Percentiles rank a stretch among this genome's conserved stretches.
Conservation (phyloP, 2,888 invertebrate genomes). For the Nematopogon swammerdamellus region DNA sequence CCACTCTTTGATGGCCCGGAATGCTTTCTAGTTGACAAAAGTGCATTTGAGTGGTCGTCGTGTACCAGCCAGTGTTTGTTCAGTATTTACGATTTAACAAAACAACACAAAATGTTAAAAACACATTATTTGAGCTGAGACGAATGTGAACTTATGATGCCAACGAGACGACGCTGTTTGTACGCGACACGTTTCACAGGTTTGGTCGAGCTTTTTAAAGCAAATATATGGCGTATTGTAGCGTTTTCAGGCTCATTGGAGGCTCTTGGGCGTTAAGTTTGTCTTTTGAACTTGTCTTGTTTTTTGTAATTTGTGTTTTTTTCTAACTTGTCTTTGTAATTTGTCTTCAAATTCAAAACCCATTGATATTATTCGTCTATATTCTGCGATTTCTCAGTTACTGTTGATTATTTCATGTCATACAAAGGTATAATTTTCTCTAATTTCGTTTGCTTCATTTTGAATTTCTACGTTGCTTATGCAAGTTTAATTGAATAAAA, state of each 20-base stretch:
- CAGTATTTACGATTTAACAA: conserved; percentile 57
- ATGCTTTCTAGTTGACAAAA: conserved; percentile 18
- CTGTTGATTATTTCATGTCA: no score
- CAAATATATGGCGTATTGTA: conserved; percentile 26
- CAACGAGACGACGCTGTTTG: conserved; percentile 36
- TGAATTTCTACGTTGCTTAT: no score
- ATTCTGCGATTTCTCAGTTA: no score
- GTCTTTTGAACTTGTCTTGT: no score
- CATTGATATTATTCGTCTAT: no score
- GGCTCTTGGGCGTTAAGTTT: conserved; percentile 44
- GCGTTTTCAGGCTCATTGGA: conserved; percentile 3
- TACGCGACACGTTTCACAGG: conserved; percentile 43
- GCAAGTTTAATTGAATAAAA: no score
- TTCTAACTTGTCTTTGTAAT: no score
- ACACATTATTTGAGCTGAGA: conserved; percentile 55
- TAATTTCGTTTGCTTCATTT: no score
- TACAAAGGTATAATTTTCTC: no score
- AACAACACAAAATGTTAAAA: conserved; percentile 57
- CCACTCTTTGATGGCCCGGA: background rate
- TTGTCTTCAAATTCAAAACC: no score
- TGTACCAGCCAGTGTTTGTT: conserved; percentile 38
- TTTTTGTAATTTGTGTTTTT: no score
- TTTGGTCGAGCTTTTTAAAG: conserved; percentile 37
- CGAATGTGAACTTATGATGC: conserved; percentile 51
- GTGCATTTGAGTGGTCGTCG: conserved; percentile 30